phyloP scores from a whole-genome alignment of 2,797 vertebrate species.

The Siniperca scherzeri region DNA sequence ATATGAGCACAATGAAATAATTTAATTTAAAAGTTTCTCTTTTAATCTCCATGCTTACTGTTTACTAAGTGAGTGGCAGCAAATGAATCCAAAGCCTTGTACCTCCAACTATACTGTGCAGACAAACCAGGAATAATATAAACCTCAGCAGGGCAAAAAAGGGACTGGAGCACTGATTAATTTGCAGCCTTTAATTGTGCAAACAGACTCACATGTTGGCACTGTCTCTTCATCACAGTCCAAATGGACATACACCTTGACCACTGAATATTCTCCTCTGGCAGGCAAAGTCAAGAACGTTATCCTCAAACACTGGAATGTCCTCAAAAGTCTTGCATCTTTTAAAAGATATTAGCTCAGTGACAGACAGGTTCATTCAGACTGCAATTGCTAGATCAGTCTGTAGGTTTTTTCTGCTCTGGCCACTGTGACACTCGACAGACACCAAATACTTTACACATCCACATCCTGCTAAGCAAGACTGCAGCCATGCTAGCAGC shows the following conservation, averaged over 20 bases:
- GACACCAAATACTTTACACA: not conserved
- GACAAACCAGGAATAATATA: not conserved
- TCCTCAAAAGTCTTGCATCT: not conserved
- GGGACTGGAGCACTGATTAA: not conserved
- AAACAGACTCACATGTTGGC: not conserved
- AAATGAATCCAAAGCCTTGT: slow-evolving; percentile 7
- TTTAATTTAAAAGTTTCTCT: not conserved
- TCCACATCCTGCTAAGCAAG: too few species aligned
- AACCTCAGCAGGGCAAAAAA: not conserved
- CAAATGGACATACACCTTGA: not conserved
- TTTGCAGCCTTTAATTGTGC: not conserved
- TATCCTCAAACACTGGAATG: not conserved
- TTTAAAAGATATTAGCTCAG: not conserved
- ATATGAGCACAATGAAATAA: slow-evolving; percentile 16
- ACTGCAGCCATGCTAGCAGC: too few species aligned
- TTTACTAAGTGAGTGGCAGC: not conserved
- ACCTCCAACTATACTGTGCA: not conserved
- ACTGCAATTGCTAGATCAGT: not conserved
- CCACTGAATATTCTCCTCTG: not conserved
- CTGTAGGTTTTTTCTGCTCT: too few species aligned
- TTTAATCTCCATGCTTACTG: slow-evolving; percentile 2
- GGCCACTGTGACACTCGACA: not conserved
- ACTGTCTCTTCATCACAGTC: too few species aligned
- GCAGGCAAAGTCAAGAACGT: not conserved
- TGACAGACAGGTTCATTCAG: not conserved